phyloP scores from a whole-genome alignment of 2,797 vertebrate genomes.

The Epinephelus awoara region DNA sequence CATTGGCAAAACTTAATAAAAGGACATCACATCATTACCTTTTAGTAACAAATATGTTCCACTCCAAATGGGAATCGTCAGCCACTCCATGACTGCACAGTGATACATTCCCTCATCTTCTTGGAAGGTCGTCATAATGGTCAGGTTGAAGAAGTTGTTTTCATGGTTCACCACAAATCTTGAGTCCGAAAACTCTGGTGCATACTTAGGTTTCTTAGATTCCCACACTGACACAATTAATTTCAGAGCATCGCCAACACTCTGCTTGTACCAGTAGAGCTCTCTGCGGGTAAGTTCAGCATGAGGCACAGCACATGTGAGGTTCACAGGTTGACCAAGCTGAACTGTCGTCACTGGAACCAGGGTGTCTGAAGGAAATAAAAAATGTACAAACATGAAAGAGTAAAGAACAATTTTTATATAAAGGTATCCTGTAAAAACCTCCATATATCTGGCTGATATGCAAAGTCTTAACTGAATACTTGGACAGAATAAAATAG shows the following conservation, averaged over 20 bases:
- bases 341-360: constrained; percentile 25
- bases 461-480: background rate
- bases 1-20: background rate
- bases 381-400: background rate
- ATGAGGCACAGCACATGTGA: background rate
- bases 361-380: constrained; percentile 3
- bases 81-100: background rate
- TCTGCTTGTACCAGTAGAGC: constrained; percentile 50
- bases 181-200: background rate
- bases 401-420: background rate
- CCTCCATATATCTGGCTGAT: background rate
- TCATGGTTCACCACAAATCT: fast-evolving
- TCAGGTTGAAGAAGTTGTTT: background rate
- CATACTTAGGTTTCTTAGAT: fast-evolving
- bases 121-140: background rate
- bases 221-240: background rate
- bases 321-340: constrained; percentile 17
- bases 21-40: constrained; percentile 22
- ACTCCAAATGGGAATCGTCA: background rate
- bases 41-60: constrained; percentile 13
- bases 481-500: background rate
- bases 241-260: background rate
- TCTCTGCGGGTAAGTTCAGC: fast-evolving
- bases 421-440: background rate
- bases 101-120: constrained; percentile 58